Evolutionary conservation across 2,888 invertebrate species (phyloP).

Genomic region (Aspidiotus destructor): DNA sequence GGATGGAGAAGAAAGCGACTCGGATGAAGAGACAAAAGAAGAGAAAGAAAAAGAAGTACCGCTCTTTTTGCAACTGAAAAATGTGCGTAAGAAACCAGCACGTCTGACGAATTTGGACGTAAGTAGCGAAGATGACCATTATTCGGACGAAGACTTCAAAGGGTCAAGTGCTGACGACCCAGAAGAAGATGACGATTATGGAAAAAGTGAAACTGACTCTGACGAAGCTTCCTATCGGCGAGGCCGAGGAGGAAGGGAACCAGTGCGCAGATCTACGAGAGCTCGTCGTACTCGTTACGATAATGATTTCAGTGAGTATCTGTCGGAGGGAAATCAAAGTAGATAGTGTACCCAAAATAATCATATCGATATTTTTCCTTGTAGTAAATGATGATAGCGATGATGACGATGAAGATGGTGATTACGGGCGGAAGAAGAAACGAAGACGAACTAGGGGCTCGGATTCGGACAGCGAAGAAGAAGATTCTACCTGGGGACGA

Average conservation of each 20-base stretch:
- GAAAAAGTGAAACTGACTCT: slow-evolving; percentile 47
- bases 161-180: slow-evolving; percentile 53
- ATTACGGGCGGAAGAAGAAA: slow-evolving; percentile 47
- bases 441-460: slow-evolving; percentile 53
- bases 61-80: slow-evolving; percentile 35
- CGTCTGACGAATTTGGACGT: slow-evolving; percentile 72
- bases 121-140: slow-evolving; percentile 67
- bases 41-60: slow-evolving; percentile 41
- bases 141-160: slow-evolving; percentile 84
- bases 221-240: slow-evolving; percentile 44
- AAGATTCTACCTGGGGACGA: slow-evolving; percentile 48
- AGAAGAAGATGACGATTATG: slow-evolving; percentile 51
- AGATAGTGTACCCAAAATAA: neutral
- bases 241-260: slow-evolving; percentile 42
- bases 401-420: slow-evolving; percentile 47
- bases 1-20: slow-evolving; percentile 37
- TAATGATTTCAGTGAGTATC: slow-evolving; percentile 49
- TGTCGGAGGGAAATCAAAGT: neutral
- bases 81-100: slow-evolving; percentile 44
- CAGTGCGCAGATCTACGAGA: slow-evolving; percentile 49
- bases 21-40: slow-evolving; percentile 40
- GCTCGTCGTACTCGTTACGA: slow-evolving; percentile 46
- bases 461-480: slow-evolving; percentile 49
- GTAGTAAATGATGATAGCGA: slow-evolving; percentile 39
- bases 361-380: neutral